phyloP scores from a whole-genome alignment of 2,797 vertebrate species.

The Eulemur coronatus region DNA sequence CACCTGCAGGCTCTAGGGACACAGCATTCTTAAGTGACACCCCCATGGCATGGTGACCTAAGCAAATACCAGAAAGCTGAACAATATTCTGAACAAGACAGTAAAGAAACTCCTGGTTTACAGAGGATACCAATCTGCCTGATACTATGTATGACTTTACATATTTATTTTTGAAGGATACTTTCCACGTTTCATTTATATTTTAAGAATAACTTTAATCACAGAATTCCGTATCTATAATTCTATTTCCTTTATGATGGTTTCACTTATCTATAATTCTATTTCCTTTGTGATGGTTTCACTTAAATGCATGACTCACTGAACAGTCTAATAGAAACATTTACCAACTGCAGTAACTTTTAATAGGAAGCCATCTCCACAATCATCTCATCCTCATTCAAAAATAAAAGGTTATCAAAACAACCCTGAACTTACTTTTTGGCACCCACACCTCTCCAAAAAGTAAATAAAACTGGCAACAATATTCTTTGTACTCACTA shows the following conservation, averaged over 20 bases:
- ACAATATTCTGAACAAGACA: background rate
- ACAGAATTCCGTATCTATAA: background rate
- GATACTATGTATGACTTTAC: background rate
- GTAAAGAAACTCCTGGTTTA: background rate
- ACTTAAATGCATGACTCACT: background rate
- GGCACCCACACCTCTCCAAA: background rate
- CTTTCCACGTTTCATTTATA: background rate
- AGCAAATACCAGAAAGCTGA: background rate
- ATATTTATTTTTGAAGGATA: background rate
- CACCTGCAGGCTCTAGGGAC: background rate
- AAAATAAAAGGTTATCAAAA: conserved; percentile 29
- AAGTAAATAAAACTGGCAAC: background rate
- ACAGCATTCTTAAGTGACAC: background rate
- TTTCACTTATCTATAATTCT: conserved; percentile 23
- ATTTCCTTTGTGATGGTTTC: conserved; percentile 1
- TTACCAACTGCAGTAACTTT: conserved; percentile 13
- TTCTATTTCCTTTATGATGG: background rate
- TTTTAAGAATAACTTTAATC: conserved; percentile 24
- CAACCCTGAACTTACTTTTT: background rate
- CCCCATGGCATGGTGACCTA: background rate
- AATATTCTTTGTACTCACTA: background rate
- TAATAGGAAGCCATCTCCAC: background rate
- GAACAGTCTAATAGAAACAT: conserved; percentile 15
- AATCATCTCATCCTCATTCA: background rate
- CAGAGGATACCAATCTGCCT: background rate